These are phyloP conservation scores for Hemicentrotus pulcherrimus DNA, from an alignment of 35 echinoderm and acorn worm genomes.

Conservation along the genomic window DNA sequence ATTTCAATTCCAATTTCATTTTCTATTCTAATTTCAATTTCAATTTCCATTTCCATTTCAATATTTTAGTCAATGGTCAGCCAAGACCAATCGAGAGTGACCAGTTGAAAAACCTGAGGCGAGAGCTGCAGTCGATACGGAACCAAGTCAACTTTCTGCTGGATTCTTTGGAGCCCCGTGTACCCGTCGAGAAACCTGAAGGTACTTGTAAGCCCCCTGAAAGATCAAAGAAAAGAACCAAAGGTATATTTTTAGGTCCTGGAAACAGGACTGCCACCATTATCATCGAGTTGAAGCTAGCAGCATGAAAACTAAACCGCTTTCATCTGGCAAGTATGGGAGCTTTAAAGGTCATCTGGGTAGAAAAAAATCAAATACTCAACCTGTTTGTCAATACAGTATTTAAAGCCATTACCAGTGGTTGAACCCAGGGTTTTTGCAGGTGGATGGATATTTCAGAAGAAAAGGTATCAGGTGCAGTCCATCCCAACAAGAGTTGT, in stretches of 20 bases:
- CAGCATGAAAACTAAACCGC: slow-evolving; percentile 25
- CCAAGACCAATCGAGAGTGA: slow-evolving; percentile 93
- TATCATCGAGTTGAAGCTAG: neutral
- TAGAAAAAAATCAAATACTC: neutral
- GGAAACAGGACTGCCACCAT: neutral
- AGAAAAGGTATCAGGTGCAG: too few species aligned
- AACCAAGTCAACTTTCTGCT: slow-evolving; percentile 84
- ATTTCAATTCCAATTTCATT: too few species aligned
- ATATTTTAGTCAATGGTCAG: slow-evolving; percentile 87
- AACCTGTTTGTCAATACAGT: too few species aligned
- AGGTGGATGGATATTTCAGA: too few species aligned
- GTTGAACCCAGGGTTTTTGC: too few species aligned
- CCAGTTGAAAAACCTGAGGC: slow-evolving; percentile 88
- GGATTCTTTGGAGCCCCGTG: slow-evolving; percentile 83
- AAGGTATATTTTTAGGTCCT: slow-evolving; percentile 18
- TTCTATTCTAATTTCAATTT: too few species aligned
- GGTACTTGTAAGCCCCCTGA: slow-evolving; percentile 41
- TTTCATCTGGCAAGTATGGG: neutral
- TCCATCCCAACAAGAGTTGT: too few species aligned
- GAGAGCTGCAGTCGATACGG: slow-evolving; percentile 74
- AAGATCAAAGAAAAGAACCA: slow-evolving; percentile 8
- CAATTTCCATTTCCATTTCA: neutral
- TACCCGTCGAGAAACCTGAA: slow-evolving; percentile 64
- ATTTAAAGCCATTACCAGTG: too few species aligned
- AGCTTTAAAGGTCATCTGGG: too few species aligned